Evolutionary conservation across 2,888 invertebrate genomes (phyloP).

Genomic region (Agonopterix alstromeriana): DNA sequence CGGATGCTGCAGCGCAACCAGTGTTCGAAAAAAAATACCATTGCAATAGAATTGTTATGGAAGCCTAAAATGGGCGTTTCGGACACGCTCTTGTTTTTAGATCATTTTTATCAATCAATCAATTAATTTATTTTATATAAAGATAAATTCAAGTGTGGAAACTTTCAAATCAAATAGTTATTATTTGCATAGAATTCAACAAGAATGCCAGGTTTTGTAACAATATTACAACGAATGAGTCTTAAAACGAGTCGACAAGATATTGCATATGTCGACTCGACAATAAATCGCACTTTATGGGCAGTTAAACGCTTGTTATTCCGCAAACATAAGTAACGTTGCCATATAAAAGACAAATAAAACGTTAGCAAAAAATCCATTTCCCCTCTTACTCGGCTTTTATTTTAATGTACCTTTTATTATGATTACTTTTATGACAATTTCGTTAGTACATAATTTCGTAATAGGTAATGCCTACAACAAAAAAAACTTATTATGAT

Average conservation of each 20-base stretch:
- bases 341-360: conserved; percentile 38
- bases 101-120: no score
- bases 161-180: no score
- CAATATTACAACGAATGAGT: conserved; percentile 12
- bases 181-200: no score
- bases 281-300: conserved; percentile 60
- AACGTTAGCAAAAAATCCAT: conserved; percentile 28
- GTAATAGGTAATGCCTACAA: not conserved
- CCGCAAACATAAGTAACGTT: conserved; percentile 45
- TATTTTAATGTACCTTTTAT: conserved; percentile 27
- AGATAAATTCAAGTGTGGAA: no score
- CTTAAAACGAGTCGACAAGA: conserved; percentile 33
- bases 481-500: no score
- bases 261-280: conserved; percentile 44
- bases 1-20: no score
- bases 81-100: no score
- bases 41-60: no score
- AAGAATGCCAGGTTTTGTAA: no score
- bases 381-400: conserved; percentile 14
- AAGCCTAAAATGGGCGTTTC: no score
- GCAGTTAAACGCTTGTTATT: conserved; percentile 62
- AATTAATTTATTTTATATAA: no score
- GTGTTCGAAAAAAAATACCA: no score
- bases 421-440: conserved; percentile 21
- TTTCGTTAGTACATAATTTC: conserved; percentile 6